These are phyloP conservation scores for Dioctria linearis DNA, from an alignment of 2,888 invertebrate species.

Conservation along the genomic window DNA sequence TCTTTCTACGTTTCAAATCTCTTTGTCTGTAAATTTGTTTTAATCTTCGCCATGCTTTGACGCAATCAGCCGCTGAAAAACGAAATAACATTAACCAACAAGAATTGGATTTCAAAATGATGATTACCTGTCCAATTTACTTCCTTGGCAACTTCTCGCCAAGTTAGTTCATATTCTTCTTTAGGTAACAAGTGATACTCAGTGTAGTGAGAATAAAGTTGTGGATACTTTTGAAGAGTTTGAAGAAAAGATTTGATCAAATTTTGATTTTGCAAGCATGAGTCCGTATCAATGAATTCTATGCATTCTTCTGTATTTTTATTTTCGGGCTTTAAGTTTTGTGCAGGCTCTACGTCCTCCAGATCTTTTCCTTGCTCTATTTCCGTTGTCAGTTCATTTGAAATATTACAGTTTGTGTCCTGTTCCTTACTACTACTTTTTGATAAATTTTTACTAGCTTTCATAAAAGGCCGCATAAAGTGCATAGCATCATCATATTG, in stretches of 20 bases:
- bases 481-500: not conserved
- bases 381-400: not conserved
- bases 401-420: not conserved
- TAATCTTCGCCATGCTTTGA: not conserved
- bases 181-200: not conserved
- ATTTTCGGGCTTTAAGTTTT: not conserved
- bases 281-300: not conserved
- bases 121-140: not conserved
- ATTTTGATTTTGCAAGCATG: not conserved
- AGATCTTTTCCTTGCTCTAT: not conserved
- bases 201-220: not conserved
- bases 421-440: not conserved
- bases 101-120: no score
- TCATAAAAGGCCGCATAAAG: not conserved
- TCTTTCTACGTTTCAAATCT: not conserved
- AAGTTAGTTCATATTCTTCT: constrained; percentile 1
- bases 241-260: not conserved
- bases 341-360: not conserved
- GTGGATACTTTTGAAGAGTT: not conserved
- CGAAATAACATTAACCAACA: not conserved
- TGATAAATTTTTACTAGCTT: not conserved
- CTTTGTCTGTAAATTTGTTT: not conserved
- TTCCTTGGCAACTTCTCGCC: not conserved
- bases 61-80: not conserved
- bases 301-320: not conserved